Percentiles rank a stretch among this genome's conserved stretches.
Evolutionary conservation across 2,888 invertebrate genomes (phyloP).

Genomic region (Leptopilina myrica): DNA sequence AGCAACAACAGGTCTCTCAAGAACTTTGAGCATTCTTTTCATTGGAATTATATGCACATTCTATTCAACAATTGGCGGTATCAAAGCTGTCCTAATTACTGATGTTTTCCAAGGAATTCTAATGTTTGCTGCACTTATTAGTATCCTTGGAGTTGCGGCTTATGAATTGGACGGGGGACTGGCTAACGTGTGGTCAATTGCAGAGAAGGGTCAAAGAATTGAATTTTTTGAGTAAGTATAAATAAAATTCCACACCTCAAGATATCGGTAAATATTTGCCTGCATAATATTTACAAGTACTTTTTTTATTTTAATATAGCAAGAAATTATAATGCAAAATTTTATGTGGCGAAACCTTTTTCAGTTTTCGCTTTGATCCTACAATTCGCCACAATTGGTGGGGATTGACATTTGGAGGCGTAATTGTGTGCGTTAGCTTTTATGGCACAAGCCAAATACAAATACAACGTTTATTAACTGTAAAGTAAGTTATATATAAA

Average conservation of each 20-base stretch:
- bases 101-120: conserved; percentile 90
- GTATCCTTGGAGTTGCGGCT: conserved; percentile 85
- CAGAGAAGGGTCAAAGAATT: conserved; percentile 83
- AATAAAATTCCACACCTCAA: background rate
- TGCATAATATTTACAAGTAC: no score
- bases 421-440: conserved; percentile 85
- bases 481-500: conserved; percentile 78
- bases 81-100: conserved; percentile 93
- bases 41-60: conserved; percentile 87
- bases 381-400: conserved; percentile 90
- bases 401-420: conserved; percentile 86
- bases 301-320: no score
- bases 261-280: no score
- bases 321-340: no score
- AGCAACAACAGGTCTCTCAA: conserved; percentile 78
- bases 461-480: conserved; percentile 85
- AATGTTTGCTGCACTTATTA: conserved; percentile 90
- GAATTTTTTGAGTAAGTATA: conserved; percentile 82
- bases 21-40: conserved; percentile 75
- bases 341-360: conserved; percentile 55
- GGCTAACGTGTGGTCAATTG: conserved; percentile 83
- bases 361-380: conserved; percentile 86
- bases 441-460: conserved; percentile 94
- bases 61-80: conserved; percentile 92
- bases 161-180: conserved; percentile 84